Evolutionary conservation across 2,113 vertebrate species (phyloP).

Genomic region (Amblyopsis rosae): DNA sequence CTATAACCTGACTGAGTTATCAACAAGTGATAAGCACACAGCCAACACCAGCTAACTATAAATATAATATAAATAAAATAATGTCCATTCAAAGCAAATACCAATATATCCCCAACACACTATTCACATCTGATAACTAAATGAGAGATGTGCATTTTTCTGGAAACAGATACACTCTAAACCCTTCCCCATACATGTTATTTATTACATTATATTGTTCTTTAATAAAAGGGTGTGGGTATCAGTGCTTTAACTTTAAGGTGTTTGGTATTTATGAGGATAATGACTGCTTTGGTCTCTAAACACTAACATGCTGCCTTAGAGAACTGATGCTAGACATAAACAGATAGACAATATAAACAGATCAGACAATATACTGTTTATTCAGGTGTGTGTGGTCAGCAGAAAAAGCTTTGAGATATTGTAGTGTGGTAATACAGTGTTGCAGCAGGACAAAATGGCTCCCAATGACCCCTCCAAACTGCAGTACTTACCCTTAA

Average conservation of each 20-base stretch:
- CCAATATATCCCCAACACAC: slow-evolving; percentile 28
- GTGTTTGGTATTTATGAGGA: background rate
- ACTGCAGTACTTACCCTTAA: slow-evolving; percentile 74
- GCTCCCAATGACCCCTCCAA: background rate
- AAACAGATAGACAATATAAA: background rate
- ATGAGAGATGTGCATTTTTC: background rate
- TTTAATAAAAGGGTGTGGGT: no score
- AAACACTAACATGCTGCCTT: background rate
- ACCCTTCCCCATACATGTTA: background rate
- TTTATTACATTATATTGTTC: no score
- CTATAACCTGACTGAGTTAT: slow-evolving; percentile 53
- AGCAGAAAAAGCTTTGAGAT: background rate
- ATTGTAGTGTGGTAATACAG: background rate
- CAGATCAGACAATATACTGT: no score
- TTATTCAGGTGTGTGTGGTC: no score
- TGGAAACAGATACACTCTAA: background rate
- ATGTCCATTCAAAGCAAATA: slow-evolving; percentile 43
- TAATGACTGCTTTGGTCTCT: background rate
- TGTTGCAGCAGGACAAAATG: slow-evolving; percentile 17
- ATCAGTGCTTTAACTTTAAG: no score
- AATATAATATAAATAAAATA: slow-evolving; percentile 60
- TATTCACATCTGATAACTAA: background rate
- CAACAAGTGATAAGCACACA: slow-evolving; percentile 55
- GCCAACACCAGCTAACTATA: slow-evolving; percentile 57
- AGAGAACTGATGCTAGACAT: background rate